Conservation (phyloP, 2,888 invertebrate species). For the Agriopis marginaria region DNA sequence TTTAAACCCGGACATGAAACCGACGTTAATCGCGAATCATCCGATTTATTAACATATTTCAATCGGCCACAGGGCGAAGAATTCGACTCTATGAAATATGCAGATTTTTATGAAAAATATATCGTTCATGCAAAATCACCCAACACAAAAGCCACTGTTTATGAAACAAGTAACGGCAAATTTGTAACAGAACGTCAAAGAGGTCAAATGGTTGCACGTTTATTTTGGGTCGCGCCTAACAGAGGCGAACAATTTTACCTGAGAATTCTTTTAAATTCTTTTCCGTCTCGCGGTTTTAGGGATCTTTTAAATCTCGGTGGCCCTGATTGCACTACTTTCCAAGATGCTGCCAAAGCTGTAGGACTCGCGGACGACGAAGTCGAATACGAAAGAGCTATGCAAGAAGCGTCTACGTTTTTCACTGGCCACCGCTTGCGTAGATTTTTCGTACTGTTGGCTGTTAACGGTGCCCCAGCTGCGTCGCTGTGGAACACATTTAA, state of each 20-base stretch:
- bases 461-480: not conserved
- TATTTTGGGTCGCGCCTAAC: conserved; percentile 26
- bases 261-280: conserved; percentile 10
- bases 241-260: conserved; percentile 34
- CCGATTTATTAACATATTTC: conserved; percentile 21
- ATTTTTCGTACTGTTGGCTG: not conserved
- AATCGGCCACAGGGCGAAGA: conserved; percentile 19
- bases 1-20: conserved; percentile 8
- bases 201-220: conserved; percentile 17
- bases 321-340: not conserved
- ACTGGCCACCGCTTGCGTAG: not conserved
- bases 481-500: not conserved
- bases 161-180: conserved; percentile 9
- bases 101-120: not conserved
- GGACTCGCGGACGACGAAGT: not conserved
- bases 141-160: not conserved
- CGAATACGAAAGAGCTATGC: not conserved
- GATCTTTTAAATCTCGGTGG: not conserved
- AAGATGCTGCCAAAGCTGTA: not conserved
- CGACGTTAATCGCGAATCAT: not conserved
- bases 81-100: not conserved
- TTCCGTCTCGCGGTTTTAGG: not conserved
- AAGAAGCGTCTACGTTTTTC: not conserved
- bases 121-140: not conserved
- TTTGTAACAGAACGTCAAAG: conserved; percentile 21